Conservation (phyloP, 2,888 invertebrate genomes). For the Masnerella sp. region DNA sequence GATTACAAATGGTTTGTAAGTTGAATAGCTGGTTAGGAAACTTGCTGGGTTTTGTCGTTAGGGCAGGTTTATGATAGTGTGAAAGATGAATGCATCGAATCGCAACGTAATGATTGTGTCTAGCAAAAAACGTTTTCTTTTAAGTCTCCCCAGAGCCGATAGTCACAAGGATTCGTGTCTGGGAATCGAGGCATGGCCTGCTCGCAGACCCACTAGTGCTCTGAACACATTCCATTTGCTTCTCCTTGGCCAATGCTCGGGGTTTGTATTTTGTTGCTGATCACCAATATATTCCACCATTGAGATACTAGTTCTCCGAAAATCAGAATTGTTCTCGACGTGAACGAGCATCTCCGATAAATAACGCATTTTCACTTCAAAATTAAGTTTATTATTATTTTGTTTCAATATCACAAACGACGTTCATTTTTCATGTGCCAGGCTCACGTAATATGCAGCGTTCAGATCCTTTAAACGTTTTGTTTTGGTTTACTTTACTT, state of each 20-base stretch:
- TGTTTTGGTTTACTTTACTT: slow-evolving; percentile 13
- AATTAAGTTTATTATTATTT: slow-evolving; percentile 57
- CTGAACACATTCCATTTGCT: slow-evolving; percentile 73
- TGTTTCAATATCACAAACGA: slow-evolving; percentile 41
- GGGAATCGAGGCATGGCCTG: slow-evolving; percentile 73
- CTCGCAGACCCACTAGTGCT: slow-evolving; percentile 74
- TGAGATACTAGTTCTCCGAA: slow-evolving; percentile 65
- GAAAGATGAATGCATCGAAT: slow-evolving; percentile 70
- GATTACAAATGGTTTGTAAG: no score
- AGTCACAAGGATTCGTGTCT: slow-evolving; percentile 73
- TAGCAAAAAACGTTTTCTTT: slow-evolving; percentile 73
- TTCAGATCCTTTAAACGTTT: slow-evolving; percentile 23
- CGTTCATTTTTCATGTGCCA: slow-evolving; percentile 57
- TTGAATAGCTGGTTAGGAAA: no score
- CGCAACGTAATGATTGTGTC: slow-evolving; percentile 72
- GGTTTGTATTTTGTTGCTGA: slow-evolving; percentile 74
- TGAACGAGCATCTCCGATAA: slow-evolving; percentile 61
- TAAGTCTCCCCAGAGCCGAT: slow-evolving; percentile 73
- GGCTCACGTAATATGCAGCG: slow-evolving; percentile 50
- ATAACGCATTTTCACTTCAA: slow-evolving; percentile 62
- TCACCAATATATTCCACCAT: slow-evolving; percentile 70
- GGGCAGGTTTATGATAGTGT: slow-evolving; percentile 62
- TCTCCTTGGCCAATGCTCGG: slow-evolving; percentile 74
- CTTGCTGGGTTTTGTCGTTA: no score
- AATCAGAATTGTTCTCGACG: slow-evolving; percentile 67